A percentile compares a stretch with the other conserved stretches of the same genome.
Evolutionary conservation across 2,888 invertebrate species (phyloP).

Genomic region (Rhingia rostrata): DNA sequence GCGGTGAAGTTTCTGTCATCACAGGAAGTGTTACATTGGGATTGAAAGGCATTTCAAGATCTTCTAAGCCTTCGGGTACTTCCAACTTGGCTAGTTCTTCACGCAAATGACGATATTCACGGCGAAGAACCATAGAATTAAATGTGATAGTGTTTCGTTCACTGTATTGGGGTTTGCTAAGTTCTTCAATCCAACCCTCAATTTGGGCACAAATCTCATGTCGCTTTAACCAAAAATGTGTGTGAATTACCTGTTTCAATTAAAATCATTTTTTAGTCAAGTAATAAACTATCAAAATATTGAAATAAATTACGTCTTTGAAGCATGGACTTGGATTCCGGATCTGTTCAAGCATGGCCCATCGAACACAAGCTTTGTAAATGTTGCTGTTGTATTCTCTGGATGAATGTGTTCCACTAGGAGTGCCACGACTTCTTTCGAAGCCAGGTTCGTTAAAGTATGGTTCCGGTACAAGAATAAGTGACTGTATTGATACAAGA

Average conservation of each 20-base stretch:
- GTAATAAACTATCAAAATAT: background rate
- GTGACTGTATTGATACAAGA: conserved; percentile 95
- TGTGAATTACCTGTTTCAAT: conserved; percentile 89
- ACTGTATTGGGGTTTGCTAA: conserved; percentile 91
- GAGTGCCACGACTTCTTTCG: conserved; percentile 94
- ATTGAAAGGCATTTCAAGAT: conserved; percentile 86
- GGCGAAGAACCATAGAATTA: conserved; percentile 90
- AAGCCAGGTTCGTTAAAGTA: conserved; percentile 98
- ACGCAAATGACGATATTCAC: conserved; percentile 91
- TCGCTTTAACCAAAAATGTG: conserved; percentile 97
- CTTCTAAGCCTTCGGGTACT: conserved; percentile 90
- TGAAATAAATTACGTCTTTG: conserved; percentile 87
- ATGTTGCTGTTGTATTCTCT: conserved; percentile 98
- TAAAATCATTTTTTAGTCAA: background rate
- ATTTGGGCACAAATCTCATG: conserved; percentile 95
- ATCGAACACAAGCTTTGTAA: conserved; percentile 95
- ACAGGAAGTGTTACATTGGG: conserved; percentile 79
- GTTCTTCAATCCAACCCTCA: conserved; percentile 94
- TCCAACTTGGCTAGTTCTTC: conserved; percentile 93
- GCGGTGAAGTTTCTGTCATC: conserved; percentile 71
- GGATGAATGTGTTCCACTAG: conserved; percentile 93
- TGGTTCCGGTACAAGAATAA: conserved; percentile 95
- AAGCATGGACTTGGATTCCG: conserved; percentile 95
- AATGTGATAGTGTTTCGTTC: conserved; percentile 89
- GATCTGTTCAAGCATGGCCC: conserved; percentile 98